phyloP scores from a whole-genome alignment of 2,797 vertebrate genomes.

The Phataginus tricuspis region DNA sequence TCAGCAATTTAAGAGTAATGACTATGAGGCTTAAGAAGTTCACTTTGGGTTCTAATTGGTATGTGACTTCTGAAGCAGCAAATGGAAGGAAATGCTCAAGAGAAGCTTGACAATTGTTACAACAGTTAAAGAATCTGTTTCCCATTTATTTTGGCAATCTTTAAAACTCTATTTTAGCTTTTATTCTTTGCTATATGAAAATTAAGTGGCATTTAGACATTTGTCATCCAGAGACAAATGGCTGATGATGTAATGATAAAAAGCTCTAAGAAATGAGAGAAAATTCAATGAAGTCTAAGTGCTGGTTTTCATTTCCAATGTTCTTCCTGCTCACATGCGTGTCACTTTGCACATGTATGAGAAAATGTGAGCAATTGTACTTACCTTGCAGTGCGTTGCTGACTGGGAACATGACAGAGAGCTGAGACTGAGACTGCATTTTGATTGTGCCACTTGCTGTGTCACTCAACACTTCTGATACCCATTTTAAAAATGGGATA shows the following conservation, averaged over 20 bases:
- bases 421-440: not conserved
- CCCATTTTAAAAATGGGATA: not conserved
- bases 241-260: slow-evolving; percentile 1
- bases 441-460: not conserved
- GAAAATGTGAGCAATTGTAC: not conserved
- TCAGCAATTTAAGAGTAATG: not conserved
- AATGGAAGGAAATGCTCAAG: slow-evolving; percentile 25
- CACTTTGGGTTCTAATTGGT: slow-evolving; percentile 22
- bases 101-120: slow-evolving; percentile 12
- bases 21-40: not conserved
- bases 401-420: not conserved
- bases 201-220: not conserved
- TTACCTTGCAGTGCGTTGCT: not conserved
- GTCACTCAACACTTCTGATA: slow-evolving; percentile 11
- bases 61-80: slow-evolving; percentile 13
- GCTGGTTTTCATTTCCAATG: not conserved
- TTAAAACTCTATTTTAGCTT: slow-evolving; percentile 49
- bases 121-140: slow-evolving; percentile 28
- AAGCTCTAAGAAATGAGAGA: not conserved
- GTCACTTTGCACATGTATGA: not conserved
- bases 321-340: not conserved
- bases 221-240: not conserved
- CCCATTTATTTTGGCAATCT: slow-evolving; percentile 44
- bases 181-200: slow-evolving; percentile 48
- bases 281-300: not conserved